phyloP scores from a whole-genome alignment of 1,140 invertebrate species.

The Orchestia grillus region DNA sequence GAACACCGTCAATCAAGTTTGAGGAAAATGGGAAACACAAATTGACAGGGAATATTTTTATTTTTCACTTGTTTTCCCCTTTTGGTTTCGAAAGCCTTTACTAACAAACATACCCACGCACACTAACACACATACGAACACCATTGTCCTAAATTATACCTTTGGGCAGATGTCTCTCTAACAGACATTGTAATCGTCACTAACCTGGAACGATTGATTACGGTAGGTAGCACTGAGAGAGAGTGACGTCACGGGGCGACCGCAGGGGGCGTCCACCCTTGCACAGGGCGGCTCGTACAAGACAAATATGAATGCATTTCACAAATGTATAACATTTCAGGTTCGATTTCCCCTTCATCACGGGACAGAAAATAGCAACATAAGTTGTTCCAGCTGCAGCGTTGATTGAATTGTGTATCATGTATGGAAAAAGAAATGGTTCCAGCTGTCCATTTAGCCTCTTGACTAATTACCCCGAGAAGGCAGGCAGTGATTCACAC shows the following conservation, averaged over 20 bases:
- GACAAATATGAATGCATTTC: neutral
- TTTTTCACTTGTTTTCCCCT: neutral
- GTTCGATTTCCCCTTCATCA: neutral
- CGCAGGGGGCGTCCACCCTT: too few species aligned
- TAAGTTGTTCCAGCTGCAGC: neutral
- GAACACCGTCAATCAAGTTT: neutral
- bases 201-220: neutral
- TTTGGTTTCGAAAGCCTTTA: slow-evolving; percentile 33
- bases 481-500: too few species aligned
- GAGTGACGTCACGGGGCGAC: neutral
- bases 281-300: neutral
- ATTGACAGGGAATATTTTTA: slow-evolving; percentile 33
- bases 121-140: slow-evolving; percentile 50
- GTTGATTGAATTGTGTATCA: too few species aligned
- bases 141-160: neutral
- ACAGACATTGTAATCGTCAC: neutral
- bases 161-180: slow-evolving; percentile 9
- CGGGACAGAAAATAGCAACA: neutral
- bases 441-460: too few species aligned
- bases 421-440: too few species aligned
- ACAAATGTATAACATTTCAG: neutral
- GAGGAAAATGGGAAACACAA: neutral
- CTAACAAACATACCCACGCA: slow-evolving; percentile 50
- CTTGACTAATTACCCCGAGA: too few species aligned
- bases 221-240: neutral